phyloP scores from a whole-genome alignment of 1,140 invertebrate genomes.

The Habropoda laboriosa region DNA sequence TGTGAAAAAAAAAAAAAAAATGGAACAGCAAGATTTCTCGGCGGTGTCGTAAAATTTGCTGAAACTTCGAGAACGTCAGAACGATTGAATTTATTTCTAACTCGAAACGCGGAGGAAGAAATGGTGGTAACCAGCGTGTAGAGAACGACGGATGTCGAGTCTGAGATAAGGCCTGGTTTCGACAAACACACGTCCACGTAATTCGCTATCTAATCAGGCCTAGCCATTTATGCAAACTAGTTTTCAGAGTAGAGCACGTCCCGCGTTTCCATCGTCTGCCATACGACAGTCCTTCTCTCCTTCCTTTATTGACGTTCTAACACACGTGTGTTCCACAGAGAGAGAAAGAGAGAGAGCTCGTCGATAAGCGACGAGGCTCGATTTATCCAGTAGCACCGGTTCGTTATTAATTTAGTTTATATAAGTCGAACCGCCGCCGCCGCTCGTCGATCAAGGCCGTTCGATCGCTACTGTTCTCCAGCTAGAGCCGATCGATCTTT shows the following conservation, averaged over 20 bases:
- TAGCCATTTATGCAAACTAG: conserved; percentile 43
- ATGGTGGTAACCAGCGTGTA: neutral
- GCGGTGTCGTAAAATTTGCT: neutral
- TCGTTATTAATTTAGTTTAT: conserved; percentile 18
- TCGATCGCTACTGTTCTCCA: neutral
- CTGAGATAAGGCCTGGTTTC: conserved; percentile 18
- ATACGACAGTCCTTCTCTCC: too few species aligned
- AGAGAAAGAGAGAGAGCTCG: too few species aligned
- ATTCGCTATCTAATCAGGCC: conserved; percentile 41
- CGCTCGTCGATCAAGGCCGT: conserved; percentile 18
- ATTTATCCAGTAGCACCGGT: neutral
- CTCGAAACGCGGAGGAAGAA: neutral
- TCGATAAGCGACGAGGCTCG: neutral
- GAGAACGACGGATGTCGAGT: neutral
- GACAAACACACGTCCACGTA: conserved; percentile 42
- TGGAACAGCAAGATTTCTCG: neutral
- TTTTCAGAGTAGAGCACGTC: neutral
- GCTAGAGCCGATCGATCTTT: neutral
- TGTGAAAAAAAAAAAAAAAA: neutral
- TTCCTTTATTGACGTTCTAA: neutral
- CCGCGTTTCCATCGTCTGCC: neutral
- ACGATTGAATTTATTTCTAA: conserved; percentile 9
- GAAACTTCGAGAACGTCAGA: neutral
- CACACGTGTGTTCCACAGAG: neutral
- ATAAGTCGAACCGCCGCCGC: neutral